A percentile compares a stretch with the other conserved stretches of the same genome.
These are phyloP conservation scores for Oplegnathus fasciatus DNA, from an alignment of 2,113 vertebrate species.

Conservation along the genomic window DNA sequence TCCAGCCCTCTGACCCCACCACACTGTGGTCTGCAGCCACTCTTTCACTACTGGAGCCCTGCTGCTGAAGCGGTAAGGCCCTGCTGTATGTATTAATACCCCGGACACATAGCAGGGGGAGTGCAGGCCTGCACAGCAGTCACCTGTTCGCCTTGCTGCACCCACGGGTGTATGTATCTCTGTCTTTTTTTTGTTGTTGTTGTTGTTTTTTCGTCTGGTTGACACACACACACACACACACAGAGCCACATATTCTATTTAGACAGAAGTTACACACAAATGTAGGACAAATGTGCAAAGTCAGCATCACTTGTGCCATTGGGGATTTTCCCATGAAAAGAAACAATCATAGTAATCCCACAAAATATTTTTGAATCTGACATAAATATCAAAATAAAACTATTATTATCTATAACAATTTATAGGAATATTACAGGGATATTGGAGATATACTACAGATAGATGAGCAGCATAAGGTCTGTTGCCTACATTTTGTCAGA, in stretches of 20 bases:
- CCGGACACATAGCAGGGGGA: slow-evolving; percentile 28
- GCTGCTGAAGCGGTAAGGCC: slow-evolving; percentile 34
- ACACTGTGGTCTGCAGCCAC: slow-evolving; percentile 9
- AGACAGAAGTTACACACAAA: background rate
- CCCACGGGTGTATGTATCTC: no score
- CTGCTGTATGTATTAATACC: slow-evolving; percentile 72
- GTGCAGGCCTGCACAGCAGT: slow-evolving; percentile 22
- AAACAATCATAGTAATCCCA: background rate
- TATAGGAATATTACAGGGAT: background rate
- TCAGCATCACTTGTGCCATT: background rate
- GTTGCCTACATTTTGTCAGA: background rate
- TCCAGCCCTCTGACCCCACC: slow-evolving; percentile 27
- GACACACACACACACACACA: background rate
- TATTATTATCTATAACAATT: background rate
- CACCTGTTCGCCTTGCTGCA: slow-evolving; percentile 54
- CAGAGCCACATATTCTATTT: background rate
- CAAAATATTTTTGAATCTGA: background rate
- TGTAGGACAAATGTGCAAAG: background rate
- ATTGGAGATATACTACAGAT: background rate
- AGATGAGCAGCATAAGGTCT: background rate
- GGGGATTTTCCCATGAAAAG: background rate
- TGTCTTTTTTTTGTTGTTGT: background rate
- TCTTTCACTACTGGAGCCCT: slow-evolving; percentile 21
- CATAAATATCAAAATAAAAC: background rate
- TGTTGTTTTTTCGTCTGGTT: no score